A percentile compares a stretch with the other conserved stretches of the same genome.
Conservation (phyloP, 2,888 invertebrate genomes). For the Temnothorax unifasciatus region DNA sequence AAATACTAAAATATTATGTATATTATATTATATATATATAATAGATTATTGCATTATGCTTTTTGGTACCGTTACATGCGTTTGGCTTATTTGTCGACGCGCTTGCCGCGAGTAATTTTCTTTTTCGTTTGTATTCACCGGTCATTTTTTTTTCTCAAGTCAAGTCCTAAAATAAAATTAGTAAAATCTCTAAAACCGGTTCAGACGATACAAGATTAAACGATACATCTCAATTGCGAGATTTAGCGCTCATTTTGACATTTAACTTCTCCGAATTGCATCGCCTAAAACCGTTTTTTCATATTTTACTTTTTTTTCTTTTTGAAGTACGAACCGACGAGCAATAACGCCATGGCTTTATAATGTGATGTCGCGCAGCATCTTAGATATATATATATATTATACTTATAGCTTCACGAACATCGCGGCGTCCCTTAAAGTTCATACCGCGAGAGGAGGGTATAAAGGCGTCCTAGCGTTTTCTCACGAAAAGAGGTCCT, state of each 20-base stretch:
- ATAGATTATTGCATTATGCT: slow-evolving; percentile 86
- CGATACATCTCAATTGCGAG: slow-evolving; percentile 7
- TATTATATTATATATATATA: slow-evolving; percentile 84
- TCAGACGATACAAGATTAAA: slow-evolving; percentile 29
- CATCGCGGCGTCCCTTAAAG: slow-evolving; percentile 24
- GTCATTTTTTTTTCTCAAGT: neutral
- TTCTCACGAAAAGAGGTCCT: neutral
- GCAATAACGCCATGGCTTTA: slow-evolving; percentile 30
- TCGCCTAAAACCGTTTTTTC: slow-evolving; percentile 19
- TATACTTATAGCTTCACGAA: slow-evolving; percentile 19
- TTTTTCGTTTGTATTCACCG: slow-evolving; percentile 26
- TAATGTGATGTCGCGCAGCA: slow-evolving; percentile 49
- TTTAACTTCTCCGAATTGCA: neutral
- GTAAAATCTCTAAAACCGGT: slow-evolving; percentile 30
- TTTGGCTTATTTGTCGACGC: slow-evolving; percentile 72
- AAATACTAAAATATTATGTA: slow-evolving; percentile 86
- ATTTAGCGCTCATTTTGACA: slow-evolving; percentile 15
- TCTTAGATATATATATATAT: slow-evolving; percentile 25
- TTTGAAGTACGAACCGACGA: slow-evolving; percentile 44
- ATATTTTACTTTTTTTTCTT: slow-evolving; percentile 3
- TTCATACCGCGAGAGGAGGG: slow-evolving; percentile 30
- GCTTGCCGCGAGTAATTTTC: slow-evolving; percentile 35
- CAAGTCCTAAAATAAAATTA: slow-evolving; percentile 37
- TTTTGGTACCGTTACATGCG: slow-evolving; percentile 85
- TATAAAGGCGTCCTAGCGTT: slow-evolving; percentile 43